These are phyloP conservation scores for western clawed frog (Xenopus tropicalis) DNA, from an alignment of 2,113 vertebrate genomes.

Conservation along the genomic window UCB_Xtro_10.0 CM004451.2:71953501-71954000, in stretches of 20 bases:
- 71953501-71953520: slow-evolving; percentile 55
- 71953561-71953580: slow-evolving; percentile 69
- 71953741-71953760: slow-evolving; percentile 7
- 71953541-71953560: slow-evolving; percentile 70
- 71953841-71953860: background rate
- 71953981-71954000: slow-evolving; percentile 66
- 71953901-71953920: background rate
- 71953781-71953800: too few relatives aligned
- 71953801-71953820: too few relatives aligned
- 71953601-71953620: slow-evolving; percentile 54
- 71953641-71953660: slow-evolving; percentile 62
- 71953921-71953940: background rate
- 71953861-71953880: background rate
- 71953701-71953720: slow-evolving; percentile 75
- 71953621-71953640: slow-evolving; percentile 58
- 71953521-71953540: slow-evolving; percentile 59
- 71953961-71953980: slow-evolving; percentile 63
- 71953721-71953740: background rate
- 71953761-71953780: too few relatives aligned
- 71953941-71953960: slow-evolving; percentile 49
- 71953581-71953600: slow-evolving; percentile 66
- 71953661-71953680: slow-evolving; percentile 56
- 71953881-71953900: background rate
- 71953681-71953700: slow-evolving; percentile 49
- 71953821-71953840: too few relatives aligned